Conservation (phyloP, 1,140 invertebrate genomes). For the Teleogryllus occipitalis region DNA sequence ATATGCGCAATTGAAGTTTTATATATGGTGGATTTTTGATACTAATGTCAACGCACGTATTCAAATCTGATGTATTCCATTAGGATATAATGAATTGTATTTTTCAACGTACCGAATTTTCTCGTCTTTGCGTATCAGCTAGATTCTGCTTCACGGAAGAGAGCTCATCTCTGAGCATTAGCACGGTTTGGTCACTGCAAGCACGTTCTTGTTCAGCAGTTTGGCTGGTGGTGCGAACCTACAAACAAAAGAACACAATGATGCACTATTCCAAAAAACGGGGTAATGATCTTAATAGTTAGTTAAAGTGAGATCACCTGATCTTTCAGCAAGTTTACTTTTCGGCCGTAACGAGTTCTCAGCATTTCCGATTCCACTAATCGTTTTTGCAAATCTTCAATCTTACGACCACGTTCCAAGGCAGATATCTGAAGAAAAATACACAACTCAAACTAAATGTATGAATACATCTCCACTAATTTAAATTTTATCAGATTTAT, state of each 20-base stretch:
- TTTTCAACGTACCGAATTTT: conserved; percentile 47
- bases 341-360: conserved; percentile 57
- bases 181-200: conserved; percentile 57
- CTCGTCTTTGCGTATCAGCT: conserved; percentile 58
- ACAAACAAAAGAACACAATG: neutral
- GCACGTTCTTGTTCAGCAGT: conserved; percentile 59
- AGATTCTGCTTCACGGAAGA: conserved; percentile 59
- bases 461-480: too few relatives aligned
- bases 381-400: conserved; percentile 71
- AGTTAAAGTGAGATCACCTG: conserved; percentile 33
- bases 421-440: conserved; percentile 55
- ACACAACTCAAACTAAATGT: neutral
- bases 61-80: too few relatives aligned
- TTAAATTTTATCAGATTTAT: too few relatives aligned
- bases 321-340: conserved; percentile 61
- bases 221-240: conserved; percentile 49
- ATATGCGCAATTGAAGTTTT: too few relatives aligned
- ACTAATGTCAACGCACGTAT: too few relatives aligned
- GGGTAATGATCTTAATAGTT: neutral
- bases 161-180: conserved; percentile 60
- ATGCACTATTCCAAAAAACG: neutral
- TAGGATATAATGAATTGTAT: too few relatives aligned
- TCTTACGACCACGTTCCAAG: conserved; percentile 68
- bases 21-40: too few relatives aligned
- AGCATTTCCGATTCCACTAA: conserved; percentile 63